phyloP scores from a whole-genome alignment of 1,140 invertebrate species.

The Rhagoletis pomonella region DNA sequence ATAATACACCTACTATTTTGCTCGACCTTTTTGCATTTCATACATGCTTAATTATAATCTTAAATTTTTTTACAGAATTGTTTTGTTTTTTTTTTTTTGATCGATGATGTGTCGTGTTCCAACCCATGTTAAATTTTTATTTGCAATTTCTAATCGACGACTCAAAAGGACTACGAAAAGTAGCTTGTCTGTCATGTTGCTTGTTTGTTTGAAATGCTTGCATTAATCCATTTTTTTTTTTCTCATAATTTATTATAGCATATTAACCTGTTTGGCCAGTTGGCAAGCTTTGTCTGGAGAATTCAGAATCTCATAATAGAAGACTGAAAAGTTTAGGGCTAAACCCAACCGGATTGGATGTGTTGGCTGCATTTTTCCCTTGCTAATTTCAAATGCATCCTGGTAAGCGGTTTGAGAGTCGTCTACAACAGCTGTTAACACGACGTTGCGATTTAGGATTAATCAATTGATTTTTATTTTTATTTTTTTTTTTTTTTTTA shows the following conservation, averaged over 20 bases:
- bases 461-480: slow-evolving; percentile 36
- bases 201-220: slow-evolving; percentile 55
- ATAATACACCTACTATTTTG: too few relatives aligned
- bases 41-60: too few relatives aligned
- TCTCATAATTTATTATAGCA: slow-evolving; percentile 57
- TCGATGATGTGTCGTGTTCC: slow-evolving; percentile 55
- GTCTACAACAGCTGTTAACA: slow-evolving; percentile 89
- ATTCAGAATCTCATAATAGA: slow-evolving; percentile 99
- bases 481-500: slow-evolving; percentile 9
- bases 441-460: slow-evolving; percentile 35
- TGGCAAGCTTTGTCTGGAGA: slow-evolving; percentile 98
- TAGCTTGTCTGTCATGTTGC: not conserved
- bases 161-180: not conserved
- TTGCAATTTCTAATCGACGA: not conserved
- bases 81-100: not conserved
- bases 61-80: too few relatives aligned
- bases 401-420: slow-evolving; percentile 99
- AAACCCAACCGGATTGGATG: slow-evolving; percentile 98
- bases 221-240: too few relatives aligned
- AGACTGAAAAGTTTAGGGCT: slow-evolving; percentile 99
- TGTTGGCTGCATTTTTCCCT: slow-evolving; percentile 98
- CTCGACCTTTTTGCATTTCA: too few relatives aligned
- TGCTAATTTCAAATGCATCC: slow-evolving; percentile 99
- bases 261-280: slow-evolving; percentile 96
- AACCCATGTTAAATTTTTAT: slow-evolving; percentile 19